Percentiles rank a stretch among this genome's conserved stretches.
phyloP scores from a whole-genome alignment of 1,140 invertebrate genomes.

The Drosophila punjabiensis region DNA sequence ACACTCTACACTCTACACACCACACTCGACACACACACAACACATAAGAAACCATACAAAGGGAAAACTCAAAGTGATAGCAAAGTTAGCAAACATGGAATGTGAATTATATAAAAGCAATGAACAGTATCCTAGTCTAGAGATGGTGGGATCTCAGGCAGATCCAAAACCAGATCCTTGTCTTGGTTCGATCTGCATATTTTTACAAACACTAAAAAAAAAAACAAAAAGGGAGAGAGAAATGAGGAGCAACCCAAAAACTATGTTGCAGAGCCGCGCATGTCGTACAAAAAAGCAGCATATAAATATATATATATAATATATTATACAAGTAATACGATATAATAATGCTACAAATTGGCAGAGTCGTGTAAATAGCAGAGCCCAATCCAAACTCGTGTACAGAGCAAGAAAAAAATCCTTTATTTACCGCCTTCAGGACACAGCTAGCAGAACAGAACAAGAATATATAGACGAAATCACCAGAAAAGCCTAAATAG shows the following conservation, averaged over 20 bases:
- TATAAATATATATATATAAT: background rate
- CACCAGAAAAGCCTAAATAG: conserved; percentile 79
- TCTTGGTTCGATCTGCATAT: conserved; percentile 64
- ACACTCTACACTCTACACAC: conserved; percentile 9
- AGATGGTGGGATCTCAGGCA: conserved; percentile 33
- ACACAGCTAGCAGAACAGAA: conserved; percentile 30
- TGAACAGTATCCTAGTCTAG: conserved; percentile 85
- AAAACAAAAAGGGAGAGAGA: background rate
- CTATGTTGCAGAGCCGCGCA: conserved; percentile 45
- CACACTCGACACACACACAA: conserved; percentile 11
- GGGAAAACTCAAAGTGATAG: conserved; percentile 81
- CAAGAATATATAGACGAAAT: conserved; percentile 69
- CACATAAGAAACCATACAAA: conserved; percentile 40
- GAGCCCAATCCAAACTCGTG: conserved; percentile 35
- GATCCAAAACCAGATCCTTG: conserved; percentile 26
- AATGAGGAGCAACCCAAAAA: conserved; percentile 6
- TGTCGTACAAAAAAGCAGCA: conserved; percentile 51
- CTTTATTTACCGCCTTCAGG: conserved; percentile 77
- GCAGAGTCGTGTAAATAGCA: conserved; percentile 37
- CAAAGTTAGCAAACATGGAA: conserved; percentile 83
- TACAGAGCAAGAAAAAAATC: conserved; percentile 46
- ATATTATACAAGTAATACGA: conserved; percentile 24
- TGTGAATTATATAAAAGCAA: conserved; percentile 85
- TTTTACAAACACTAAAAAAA: conserved; percentile 66
- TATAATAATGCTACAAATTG: conserved; percentile 14